These are phyloP conservation scores for Norana najaformis DNA, from an alignment of 2,888 invertebrate species.

Conservation along the genomic window DNA sequence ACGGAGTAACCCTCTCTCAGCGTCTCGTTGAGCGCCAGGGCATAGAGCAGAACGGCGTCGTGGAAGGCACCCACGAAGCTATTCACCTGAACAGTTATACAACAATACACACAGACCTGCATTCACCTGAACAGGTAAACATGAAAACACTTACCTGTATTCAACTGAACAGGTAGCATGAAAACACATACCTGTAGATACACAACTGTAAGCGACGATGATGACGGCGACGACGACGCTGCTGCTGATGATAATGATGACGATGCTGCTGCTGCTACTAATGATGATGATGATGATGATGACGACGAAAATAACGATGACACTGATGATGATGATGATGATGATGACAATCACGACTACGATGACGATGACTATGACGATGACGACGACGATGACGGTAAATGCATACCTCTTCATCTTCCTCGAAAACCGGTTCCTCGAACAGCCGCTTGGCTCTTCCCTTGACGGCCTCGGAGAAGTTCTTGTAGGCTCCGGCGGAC, in stretches of 20 bases:
- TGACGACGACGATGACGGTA: neutral
- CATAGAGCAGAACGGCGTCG: conserved; percentile 87
- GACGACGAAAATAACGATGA: conserved; percentile 29
- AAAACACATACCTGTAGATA: neutral
- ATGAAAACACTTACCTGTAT: neutral
- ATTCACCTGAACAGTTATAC: conserved; percentile 41
- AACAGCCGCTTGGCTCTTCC: conserved; percentile 52
- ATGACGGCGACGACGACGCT: conserved; percentile 35
- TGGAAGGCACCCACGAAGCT: conserved; percentile 71
- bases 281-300: conserved; percentile 32
- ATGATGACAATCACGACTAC: neutral
- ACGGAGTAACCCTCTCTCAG: conserved; percentile 62
- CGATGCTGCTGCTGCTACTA: conserved; percentile 27
- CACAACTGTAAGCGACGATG: neutral
- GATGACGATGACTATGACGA: neutral
- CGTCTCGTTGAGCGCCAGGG: conserved; percentile 82
- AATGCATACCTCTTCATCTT: conserved; percentile 51
- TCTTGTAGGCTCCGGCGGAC: conserved; percentile 51
- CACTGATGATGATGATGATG: conserved; percentile 17
- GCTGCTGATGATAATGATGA: conserved; percentile 41
- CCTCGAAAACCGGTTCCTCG: conserved; percentile 56
- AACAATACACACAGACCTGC: neutral
- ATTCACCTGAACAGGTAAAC: neutral
- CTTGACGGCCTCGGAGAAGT: conserved; percentile 57
- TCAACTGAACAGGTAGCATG: neutral